Base-by-base conservation (phyloP, 2,888 invertebrate species). In the Agonopterix alstromeriana region DNA sequence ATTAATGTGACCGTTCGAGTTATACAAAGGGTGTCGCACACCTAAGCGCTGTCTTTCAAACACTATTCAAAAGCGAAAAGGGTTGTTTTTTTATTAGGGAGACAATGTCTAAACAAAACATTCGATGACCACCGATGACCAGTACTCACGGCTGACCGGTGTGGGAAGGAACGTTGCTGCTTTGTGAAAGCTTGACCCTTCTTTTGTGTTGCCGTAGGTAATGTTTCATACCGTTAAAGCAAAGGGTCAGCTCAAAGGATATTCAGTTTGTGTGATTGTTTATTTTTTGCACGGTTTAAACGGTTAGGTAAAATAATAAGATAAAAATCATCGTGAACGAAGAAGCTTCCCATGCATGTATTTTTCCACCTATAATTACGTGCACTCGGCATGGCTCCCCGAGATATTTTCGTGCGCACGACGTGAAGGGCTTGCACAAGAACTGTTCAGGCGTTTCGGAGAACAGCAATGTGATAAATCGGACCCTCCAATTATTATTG, bases 401-500 rank as follows among this genome's bases (percentile, higher is more conserved):
- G 79, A 82, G 82, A 84, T 83, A 82, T 85, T 81, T 83, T 84
- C 82, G 85, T 82, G 84, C 73, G 75, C 84, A 84, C 83, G 82
- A 85, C 78, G 79, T 75, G 80, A 78, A 84, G 81, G 77, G 83
- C 78, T 82, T 83, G 69, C 82, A 81, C 78, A 85, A 86, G 81
- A 83, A 83, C 73, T 80, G 82, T 80, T 81, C 83, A 73, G 79
- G 72, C 79, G 63, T 78, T 87, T 88, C 87, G 76, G 79, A 81
- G 87, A 87, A 88, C 77, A 76, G 75, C 63, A 72, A 82, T 82
- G 85, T 87, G 87, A 86, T 86, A 85, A 87, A 85, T 83, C 82
- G 83, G 76, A 82, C 82, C 85, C 84, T 71, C 84, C 84, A 86
- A 86, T 87, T 86, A 88, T 86, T 82, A 81, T 84, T 77, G 78